phyloP scores from a whole-genome alignment of 2,797 vertebrate species.

The Gymnocypris eckloni region DNA sequence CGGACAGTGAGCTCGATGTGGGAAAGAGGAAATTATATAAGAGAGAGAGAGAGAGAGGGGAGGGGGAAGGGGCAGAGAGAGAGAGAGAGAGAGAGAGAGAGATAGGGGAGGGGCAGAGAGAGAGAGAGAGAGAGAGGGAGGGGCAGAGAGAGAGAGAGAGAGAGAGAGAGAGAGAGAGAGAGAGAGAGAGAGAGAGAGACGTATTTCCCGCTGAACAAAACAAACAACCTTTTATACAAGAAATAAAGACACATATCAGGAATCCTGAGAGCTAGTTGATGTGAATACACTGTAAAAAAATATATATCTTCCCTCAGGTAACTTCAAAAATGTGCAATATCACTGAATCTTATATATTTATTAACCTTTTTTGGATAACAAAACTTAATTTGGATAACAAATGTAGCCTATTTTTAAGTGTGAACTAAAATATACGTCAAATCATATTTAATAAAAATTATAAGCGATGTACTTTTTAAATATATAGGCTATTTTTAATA shows the following conservation, averaged over 20 bases:
- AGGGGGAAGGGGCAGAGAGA: neutral
- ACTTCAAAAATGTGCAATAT: neutral
- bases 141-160: no score
- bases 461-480: no score
- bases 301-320: neutral
- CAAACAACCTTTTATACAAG: neutral
- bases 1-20: neutral
- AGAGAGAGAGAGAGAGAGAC: neutral
- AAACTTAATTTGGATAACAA: no score
- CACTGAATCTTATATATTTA: neutral
- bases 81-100: neutral
- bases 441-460: no score
- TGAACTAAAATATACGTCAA: no score
- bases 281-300: neutral
- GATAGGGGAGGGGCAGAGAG: neutral
- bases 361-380: no score
- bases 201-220: no score
- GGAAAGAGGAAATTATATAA: neutral
- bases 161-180: neutral
- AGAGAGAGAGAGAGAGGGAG: neutral
- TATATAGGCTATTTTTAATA: no score
- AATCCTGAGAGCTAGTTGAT: neutral
- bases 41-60: neutral
- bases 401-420: no score
- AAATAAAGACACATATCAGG: neutral